Percentiles rank a stretch among this genome's conserved stretches.
Evolutionary conservation across 2,797 vertebrate genomes (phyloP).

Genomic region (Perdix hodgsoniae): DNA sequence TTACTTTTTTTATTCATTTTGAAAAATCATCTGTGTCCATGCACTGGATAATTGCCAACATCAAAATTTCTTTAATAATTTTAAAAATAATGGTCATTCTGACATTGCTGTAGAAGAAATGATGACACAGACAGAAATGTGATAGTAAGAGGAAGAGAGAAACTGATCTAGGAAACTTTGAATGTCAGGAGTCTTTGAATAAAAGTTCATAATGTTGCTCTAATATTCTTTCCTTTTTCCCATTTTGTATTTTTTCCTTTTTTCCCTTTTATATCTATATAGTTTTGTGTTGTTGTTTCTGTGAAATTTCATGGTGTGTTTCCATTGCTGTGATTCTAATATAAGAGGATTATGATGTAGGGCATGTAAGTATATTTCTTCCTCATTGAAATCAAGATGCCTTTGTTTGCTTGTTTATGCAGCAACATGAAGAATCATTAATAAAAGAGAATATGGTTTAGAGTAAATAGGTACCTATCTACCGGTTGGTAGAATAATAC

Average conservation of each 20-base stretch:
- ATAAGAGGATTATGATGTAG: not conserved
- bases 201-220: not conserved
- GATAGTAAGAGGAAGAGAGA: not conserved
- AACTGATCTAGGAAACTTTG: conserved; percentile 13
- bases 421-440: not conserved
- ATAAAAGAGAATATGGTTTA: not conserved
- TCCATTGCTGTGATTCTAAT: not conserved
- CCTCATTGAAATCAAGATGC: not conserved
- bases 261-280: not conserved
- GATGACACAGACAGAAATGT: not conserved
- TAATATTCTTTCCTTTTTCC: not conserved
- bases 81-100: not conserved
- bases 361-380: not conserved
- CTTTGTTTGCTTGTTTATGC: not conserved
- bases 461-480: not conserved
- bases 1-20: not conserved
- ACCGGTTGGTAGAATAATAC: not conserved
- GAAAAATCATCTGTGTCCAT: not conserved
- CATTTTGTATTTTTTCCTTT: no score
- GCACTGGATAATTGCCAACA: conserved; percentile 17
- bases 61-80: conserved; percentile 15
- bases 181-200: conserved; percentile 23
- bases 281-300: not conserved
- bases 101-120: not conserved
- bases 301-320: not conserved